Base-by-base conservation (phyloP, 2,888 invertebrate genomes). In the Meiosimyza decipiens region DNA sequence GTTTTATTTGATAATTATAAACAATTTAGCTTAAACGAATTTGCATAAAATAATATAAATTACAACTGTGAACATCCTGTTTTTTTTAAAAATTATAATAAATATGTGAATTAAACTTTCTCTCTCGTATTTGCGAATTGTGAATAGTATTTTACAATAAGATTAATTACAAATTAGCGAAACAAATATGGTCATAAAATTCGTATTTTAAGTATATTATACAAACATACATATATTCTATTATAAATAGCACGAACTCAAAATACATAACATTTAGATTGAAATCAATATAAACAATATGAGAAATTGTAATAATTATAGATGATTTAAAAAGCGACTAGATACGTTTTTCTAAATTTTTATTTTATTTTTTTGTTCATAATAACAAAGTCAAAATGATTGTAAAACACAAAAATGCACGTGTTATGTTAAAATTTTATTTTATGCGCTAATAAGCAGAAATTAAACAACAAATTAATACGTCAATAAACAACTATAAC, bases 191-290 rank as follows among this genome's bases (percentile, higher is more conserved):
- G 62, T 70, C 62, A 70, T 62, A 54, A 70, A 70, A 70, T 47
- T 70, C 40, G 60, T 60, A 60, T 57, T 70, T 54, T 70, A 70
- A 70, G 70, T 63, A 70, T 18, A 67, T 22, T 55, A 40, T 40
- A 52, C 47, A 62, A 33, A 47, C 28, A 64, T 28, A 49, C 68
- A 59, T 22, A 59, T 70, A 62, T 70, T 70, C 62, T 70, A 70
- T 70, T 70, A 62, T 54, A 63, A 70, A 70, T 70, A 70, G 70
- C 70, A 62, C 70, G 62, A 52, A 70, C 62, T 62, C 62, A 54
- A 70, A 40, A 52, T 68, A 68, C 40, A 68, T 55, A 51, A 60
- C 18, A 40, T 9, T 62, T 70, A 62, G 57, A 47, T 57, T 57
- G 59, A 59, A 69, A 69, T 50, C n/a, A 69, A 69, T 50, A 64